Percentiles rank a stretch among this genome's conserved stretches.
Evolutionary conservation across 2,113 vertebrate species (phyloP).

Genomic region (Cyprinodon variegatus): DNA sequence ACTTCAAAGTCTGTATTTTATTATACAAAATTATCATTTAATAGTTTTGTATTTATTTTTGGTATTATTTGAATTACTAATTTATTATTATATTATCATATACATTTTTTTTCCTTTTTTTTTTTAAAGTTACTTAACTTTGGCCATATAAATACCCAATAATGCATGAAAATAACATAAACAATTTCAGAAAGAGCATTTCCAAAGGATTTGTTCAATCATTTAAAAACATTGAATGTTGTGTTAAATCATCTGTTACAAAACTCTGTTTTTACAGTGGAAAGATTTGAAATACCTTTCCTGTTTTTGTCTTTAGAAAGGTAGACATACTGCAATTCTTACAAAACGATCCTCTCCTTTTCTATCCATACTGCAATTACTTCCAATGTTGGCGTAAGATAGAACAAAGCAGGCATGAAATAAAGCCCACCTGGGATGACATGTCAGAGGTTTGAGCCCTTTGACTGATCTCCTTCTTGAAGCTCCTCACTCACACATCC

Average conservation of each 20-base stretch:
- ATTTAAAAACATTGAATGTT: not conserved
- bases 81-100: too few species aligned
- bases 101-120: too few species aligned
- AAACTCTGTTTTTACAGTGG: not conserved
- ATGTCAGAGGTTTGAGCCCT: constrained; percentile 44
- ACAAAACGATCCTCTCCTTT: not conserved
- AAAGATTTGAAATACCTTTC: not conserved
- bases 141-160: too few species aligned
- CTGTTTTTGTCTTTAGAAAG: not conserved
- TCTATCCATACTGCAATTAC: too few species aligned
- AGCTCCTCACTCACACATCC: constrained; percentile 17
- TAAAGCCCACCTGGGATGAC: constrained; percentile 62
- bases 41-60: too few species aligned
- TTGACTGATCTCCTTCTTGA: constrained; percentile 32
- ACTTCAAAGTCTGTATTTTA: too few species aligned
- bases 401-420: constrained; percentile 28
- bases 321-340: not conserved
- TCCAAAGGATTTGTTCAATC: not conserved
- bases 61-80: too few species aligned
- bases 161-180: too few species aligned
- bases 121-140: too few species aligned
- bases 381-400: constrained; percentile 18
- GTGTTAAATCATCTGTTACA: not conserved
- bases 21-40: too few species aligned
- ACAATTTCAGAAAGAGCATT: too few species aligned